Conservation (phyloP, 2,113 vertebrate species). For the Strigops habroptila region DNA sequence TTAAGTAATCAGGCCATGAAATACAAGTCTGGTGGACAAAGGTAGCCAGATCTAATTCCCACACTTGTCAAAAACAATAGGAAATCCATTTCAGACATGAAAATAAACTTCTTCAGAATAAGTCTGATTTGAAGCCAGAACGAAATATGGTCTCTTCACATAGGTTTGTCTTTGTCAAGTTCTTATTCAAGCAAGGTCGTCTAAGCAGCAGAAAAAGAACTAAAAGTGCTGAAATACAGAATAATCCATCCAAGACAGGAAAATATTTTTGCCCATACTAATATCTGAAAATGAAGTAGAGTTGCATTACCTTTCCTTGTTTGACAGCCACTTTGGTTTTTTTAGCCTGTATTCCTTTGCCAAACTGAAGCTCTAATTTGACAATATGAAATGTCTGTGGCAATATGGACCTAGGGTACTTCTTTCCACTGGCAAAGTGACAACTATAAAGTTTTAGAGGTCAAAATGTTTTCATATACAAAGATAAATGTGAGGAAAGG, state of each 20-base stretch:
- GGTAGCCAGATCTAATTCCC: not conserved
- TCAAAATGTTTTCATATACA: not conserved
- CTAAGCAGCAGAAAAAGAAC: not conserved
- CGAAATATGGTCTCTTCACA: not conserved
- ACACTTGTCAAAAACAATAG: constrained; percentile 41
- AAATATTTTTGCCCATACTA: constrained; percentile 4
- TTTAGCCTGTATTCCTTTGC: not conserved
- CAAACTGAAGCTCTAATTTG: not conserved
- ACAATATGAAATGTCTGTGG: not conserved
- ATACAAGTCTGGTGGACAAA: not conserved
- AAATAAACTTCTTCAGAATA: constrained; percentile 43
- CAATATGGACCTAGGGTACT: not conserved
- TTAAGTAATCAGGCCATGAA: not conserved
- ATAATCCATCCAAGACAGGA: not conserved
- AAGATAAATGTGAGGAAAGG: not conserved
- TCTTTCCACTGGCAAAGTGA: not conserved
- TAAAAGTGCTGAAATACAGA: constrained; percentile 31
- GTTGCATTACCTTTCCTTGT: not conserved
- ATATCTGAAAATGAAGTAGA: not conserved
- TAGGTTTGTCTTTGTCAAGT: not conserved
- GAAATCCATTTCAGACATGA: constrained; percentile 42
- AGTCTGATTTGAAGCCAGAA: constrained; percentile 18
- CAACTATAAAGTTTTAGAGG: not conserved
- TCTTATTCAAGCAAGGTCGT: not conserved
- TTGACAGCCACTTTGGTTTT: not conserved